Base-by-base conservation (phyloP, 2,797 vertebrate genomes). In the Micrastur ruficollis region DNA sequence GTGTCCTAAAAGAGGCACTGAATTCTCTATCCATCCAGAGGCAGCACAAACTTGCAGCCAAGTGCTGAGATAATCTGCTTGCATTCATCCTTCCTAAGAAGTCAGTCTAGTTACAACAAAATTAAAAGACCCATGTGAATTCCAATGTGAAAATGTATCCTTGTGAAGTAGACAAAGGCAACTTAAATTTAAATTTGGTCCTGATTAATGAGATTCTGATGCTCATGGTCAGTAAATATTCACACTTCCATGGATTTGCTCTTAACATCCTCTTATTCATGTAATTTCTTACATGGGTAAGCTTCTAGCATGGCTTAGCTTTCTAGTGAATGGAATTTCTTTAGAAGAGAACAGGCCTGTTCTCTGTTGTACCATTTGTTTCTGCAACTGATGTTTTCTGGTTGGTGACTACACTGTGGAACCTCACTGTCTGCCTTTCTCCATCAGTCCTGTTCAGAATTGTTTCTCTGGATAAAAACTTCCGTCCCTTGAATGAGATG, bases 391-490 rank as follows among this genome's bases (percentile, higher is more conserved):
- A 26, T 85, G 25, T 67, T 85, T 92, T 82, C 65, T 91, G 65
- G 12, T 66, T 90, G 79, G 27, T 62, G 58, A 29, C 47, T 93
- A 34, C 53, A 93, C 40, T n/a, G 34, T 85, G 91, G 50, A 93
- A 94, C 72, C 89, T 98, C 72, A 56, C 52, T 92, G 21, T 97
- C 36, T 92, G 34, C 31, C 20, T 95, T 87, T 74, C 49, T 93
- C 50, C 49, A 91, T 67, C 97, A 99, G 99, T 99, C 49, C 90
- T 98, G 22, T 99, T 99, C 95, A 98, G 99, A 96, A 94, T 99
- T 56, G 95, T 98, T 59, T 97, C 98, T 12, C 62, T 99, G 97
- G 98, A 99, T 97, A 95, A 97, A 55, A 95, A 97, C 13, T 98
- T 99, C 63, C 96, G 11, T 67, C 98, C 98, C 5, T 13, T 96